Base-by-base conservation (phyloP, 2,888 invertebrate genomes). In the Saturnia pavonia region DNA sequence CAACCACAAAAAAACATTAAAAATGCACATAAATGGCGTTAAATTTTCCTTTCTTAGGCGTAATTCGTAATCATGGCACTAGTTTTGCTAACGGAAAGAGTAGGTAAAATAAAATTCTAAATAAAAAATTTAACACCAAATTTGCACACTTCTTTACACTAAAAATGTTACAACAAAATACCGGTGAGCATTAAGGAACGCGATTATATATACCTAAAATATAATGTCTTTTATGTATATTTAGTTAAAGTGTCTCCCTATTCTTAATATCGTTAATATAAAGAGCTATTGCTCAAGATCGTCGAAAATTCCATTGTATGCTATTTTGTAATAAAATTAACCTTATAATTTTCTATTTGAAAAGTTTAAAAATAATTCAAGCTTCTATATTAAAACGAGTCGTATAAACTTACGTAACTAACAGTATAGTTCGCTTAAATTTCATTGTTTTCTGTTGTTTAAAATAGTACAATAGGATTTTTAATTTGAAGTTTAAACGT, bases 1-100 rank as follows among this genome's bases (percentile, higher is more conserved):
- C 19, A 14, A 65, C 8, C 40, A 65, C n/a, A 65, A n/a, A 40
- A 40, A 40, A 65, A 40, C 4, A 40, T 12, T 40, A 2, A 65
- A 65, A 65, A 65, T 65, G 65, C 65, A 65, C 65, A 60, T 60
- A n/a, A 65, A 65, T 65, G 65, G 65, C 65, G 65, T 65, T 40
- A 65, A 65, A 65, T 65, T 54, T 54, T 11, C 22, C 57, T 65
- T 40, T 65, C 65, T 65, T 65, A 65, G 19, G 9, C 1, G 40
- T 65, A 40, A 65, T 65, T 65, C 40, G n/a, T 65, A 65, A 40
- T 65, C 65, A 65, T 65, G 65, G 65, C 65, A 65, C 65, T 65
- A n/a, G 65, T n/a, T 65, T 65, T n/a, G 34, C 34, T 65, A 65
- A 40, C 14, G 65, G 40, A 65, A 65, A 9, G 65, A 65, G 65